A percentile compares a stretch with the other conserved stretches of the same genome.
phyloP scores from a whole-genome alignment of 2,797 vertebrate species.

The Falco concolor region DNA sequence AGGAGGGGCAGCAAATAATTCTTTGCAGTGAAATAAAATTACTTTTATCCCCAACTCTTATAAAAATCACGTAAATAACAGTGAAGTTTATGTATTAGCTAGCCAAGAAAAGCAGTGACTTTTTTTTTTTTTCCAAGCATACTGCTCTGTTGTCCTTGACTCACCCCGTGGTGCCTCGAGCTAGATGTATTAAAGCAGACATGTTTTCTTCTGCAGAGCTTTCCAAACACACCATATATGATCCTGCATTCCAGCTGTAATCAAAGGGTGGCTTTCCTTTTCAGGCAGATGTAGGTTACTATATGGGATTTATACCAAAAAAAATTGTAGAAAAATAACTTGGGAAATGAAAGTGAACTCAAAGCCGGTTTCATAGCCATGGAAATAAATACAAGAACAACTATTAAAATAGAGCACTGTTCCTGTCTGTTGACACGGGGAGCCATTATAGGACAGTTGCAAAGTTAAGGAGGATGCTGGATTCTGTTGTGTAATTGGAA shows the following conservation, averaged over 20 bases:
- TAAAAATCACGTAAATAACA: background rate
- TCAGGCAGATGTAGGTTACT: conserved; percentile 19
- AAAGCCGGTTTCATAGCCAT: conserved; percentile 17
- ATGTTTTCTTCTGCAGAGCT: background rate
- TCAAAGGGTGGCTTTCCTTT: background rate
- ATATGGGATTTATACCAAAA: background rate
- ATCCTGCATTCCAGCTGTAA: conserved; percentile 28
- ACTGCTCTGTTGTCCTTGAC: conserved; percentile 4
- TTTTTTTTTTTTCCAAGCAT: background rate
- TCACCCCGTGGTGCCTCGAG: background rate
- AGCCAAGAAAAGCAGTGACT: conserved; percentile 14
- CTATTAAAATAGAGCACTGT: background rate
- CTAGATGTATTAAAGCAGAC: conserved; percentile 13
- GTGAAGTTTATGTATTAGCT: background rate
- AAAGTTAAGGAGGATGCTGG: background rate
- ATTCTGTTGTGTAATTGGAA: background rate
- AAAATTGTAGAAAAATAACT: background rate
- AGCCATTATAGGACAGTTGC: background rate
- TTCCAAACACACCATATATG: background rate
- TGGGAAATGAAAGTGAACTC: conserved; percentile 39
- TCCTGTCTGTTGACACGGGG: background rate
- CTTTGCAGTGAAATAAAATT: background rate
- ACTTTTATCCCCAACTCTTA: background rate
- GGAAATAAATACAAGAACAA: background rate
- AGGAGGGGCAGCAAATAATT: background rate